Evolutionary conservation across 2,113 vertebrate species (phyloP), one percentile per base, ranked within the genome.

Genomic region (Cyprinus carpio): DNA sequence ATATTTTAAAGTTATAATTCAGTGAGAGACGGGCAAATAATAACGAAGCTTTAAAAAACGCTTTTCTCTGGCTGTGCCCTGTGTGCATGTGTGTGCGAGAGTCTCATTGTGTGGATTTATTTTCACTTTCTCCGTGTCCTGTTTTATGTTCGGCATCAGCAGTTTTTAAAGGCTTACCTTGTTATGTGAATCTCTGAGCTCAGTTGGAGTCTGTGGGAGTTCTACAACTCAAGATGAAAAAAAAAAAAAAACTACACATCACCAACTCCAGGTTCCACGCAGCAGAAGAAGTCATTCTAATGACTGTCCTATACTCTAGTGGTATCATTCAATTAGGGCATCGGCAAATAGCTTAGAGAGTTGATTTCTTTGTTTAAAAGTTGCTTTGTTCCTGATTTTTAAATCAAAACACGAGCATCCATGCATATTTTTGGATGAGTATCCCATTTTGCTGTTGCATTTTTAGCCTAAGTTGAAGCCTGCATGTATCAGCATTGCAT

Each of bases 91-190:
- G 79, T 23, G 54, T 77, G 85, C 23, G 69, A 56, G 77, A 23
- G 84, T 84, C 88, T 82, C 86, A 89, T 88, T 90, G 86, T 89
- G 86, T 85, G 86, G 85, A 89, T 89, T 86, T 87, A 87, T 87
- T 89, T 88, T 87, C 89, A 85, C 88, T 89, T 89, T 89, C 82
- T 86, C 89, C 71, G 81, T 83, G 87, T 87, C 86, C 85, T 88
- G 84, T 87, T 87, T 86, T 89, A 87, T 88, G 90, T 88, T 89
- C 75, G 58, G 87, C 84, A 87, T 89, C 87, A 88, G 90, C 89
- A 87, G 82, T 89, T 91, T 87, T 89, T 84, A 88, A 89, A 89
- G 87, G 89, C 87, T 83, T 88, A 86, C 85, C 87, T 88, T 56
- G 87, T 90, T 85, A 84, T 80, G 83, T 82, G 88, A 54, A 78